Conservation (phyloP, 1,140 invertebrate species). For the Gyrodactylus bullatarudis region DNA sequence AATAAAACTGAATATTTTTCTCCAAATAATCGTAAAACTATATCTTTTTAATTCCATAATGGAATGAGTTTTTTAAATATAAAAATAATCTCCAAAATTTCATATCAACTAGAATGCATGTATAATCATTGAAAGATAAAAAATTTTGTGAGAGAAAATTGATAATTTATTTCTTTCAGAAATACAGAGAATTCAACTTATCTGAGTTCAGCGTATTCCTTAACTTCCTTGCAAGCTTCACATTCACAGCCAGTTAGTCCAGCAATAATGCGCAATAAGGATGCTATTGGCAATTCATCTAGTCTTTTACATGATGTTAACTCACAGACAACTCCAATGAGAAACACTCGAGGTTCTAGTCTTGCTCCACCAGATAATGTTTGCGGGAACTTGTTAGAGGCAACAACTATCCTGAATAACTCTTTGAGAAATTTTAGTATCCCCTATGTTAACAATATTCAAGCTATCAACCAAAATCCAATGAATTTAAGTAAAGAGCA, state of each 20-base stretch:
- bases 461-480: not conserved
- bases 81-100: not conserved
- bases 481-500: not conserved
- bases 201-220: not conserved
- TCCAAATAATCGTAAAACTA: too few species aligned
- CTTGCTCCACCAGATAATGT: not conserved
- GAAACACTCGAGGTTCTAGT: not conserved
- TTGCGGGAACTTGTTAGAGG: not conserved
- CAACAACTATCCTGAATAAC: not conserved
- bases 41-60: too few species aligned
- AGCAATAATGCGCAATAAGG: not conserved
- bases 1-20: too few species aligned
- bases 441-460: not conserved
- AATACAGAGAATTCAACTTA: not conserved
- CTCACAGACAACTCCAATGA: not conserved
- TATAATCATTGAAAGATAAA: not conserved
- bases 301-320: not conserved
- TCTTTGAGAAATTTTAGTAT: not conserved
- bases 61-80: not conserved
- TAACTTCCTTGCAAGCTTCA: not conserved
- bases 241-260: not conserved
- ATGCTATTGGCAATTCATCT: not conserved
- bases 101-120: not conserved
- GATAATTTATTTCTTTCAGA: not conserved
- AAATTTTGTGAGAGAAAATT: too few species aligned